phyloP scores from a whole-genome alignment of 1,140 invertebrate species.

The Gryon sp. region DNA sequence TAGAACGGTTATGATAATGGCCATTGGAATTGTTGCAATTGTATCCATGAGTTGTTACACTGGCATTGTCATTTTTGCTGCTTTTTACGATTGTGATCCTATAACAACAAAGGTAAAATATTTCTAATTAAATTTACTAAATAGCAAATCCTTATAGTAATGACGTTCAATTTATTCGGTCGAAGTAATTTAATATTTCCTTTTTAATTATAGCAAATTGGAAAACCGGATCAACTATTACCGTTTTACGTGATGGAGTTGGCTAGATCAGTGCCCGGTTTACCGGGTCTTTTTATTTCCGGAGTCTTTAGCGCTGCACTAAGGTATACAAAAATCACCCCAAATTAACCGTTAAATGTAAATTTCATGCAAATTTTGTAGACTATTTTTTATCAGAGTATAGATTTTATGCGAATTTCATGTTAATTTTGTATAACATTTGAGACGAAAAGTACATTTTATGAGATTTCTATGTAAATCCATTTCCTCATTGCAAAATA shows the following conservation, averaged over 20 bases:
- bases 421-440: no score
- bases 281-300: conserved; percentile 88
- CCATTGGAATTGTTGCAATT: conserved; percentile 81
- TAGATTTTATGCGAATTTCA: no score
- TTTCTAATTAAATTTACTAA: neutral
- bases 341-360: no score
- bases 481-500: no score
- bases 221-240: conserved; percentile 83
- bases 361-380: no score
- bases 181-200: neutral
- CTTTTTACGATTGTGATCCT: conserved; percentile 88
- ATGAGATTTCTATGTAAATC: no score
- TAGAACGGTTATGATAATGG: conserved; percentile 78
- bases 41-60: conserved; percentile 85
- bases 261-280: conserved; percentile 82
- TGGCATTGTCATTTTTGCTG: conserved; percentile 89
- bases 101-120: conserved; percentile 81
- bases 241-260: conserved; percentile 88
- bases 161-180: no score
- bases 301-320: conserved; percentile 87
- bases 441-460: no score
- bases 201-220: conserved; percentile 77
- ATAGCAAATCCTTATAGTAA: no score
- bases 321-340: no score
- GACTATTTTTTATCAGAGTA: no score